Evolutionary conservation across 2,888 invertebrate genomes (phyloP), one percentile per base, ranked within the genome.

Genomic region (Drosophila multiciliata): DNA sequence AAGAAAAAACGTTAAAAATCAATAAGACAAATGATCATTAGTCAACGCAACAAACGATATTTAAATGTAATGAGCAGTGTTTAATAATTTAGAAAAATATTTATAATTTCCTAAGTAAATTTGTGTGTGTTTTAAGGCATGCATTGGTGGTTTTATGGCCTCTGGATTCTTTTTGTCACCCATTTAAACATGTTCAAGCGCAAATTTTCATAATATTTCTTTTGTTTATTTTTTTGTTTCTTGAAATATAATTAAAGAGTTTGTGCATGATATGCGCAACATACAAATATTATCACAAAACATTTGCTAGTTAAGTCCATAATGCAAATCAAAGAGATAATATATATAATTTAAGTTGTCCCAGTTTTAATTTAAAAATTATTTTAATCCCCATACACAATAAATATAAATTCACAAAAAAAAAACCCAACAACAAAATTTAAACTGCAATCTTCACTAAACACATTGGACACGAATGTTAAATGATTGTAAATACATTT

Each of bases 1-100:
- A 23, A 9, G 23, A 38, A 17, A 63, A 49, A 35, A 15, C 2
- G 20, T 49, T 48, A 20, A 48, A 40, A 60, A 50, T 50, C 40
- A 23, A 67, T 32, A 61, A 40, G 55, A 62, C 32, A 64, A 73
- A 59, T 64, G 72, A 48, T 67, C 75, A 65, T 75, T 78, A 88
- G 89, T 88, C 89, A 88, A 83, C 73, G 75, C 73, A 88, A 83
- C 80, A 80, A 83, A 82, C 63, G 63, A 88, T 86, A 88, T 80
- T 83, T 88, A 77, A 83, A 71, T 80, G 63, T 70, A 69, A 61
- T 26, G 36, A 66, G 35, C 48, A 68, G 45, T 69, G 45, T 54
- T 57, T 63, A 58, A 52, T 60, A 5, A 53, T 53, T 61, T 65
- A 73, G 63, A 42, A 62, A 15, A 55, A 50, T 42, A 57, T 8